These are phyloP conservation scores for Amblyjoppa proteus DNA, from an alignment of 2,888 invertebrate species.

Conservation along the genomic window DNA sequence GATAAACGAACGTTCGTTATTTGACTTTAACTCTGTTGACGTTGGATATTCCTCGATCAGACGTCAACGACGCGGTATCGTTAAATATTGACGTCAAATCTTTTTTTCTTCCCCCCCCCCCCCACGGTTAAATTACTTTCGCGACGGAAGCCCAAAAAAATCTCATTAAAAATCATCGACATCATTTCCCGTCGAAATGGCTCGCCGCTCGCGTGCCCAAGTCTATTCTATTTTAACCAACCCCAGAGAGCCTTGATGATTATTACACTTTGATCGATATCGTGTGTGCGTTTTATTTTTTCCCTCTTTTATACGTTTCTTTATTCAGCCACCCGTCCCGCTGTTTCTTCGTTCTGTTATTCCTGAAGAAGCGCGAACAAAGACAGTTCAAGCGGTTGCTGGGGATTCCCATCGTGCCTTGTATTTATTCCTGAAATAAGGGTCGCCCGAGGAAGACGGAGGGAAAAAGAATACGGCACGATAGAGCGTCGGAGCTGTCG, in stretches of 20 bases:
- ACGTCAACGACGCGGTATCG: neutral
- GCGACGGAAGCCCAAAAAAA: neutral
- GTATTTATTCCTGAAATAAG: slow-evolving; percentile 35
- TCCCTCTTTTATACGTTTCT: neutral
- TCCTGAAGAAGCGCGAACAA: neutral
- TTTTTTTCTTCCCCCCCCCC: neutral
- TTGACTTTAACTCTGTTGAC: slow-evolving; percentile 44
- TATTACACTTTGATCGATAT: slow-evolving; percentile 45
- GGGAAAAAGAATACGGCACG: slow-evolving; percentile 9
- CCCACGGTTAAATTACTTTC: neutral
- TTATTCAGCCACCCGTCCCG: neutral
- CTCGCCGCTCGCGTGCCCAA: slow-evolving; percentile 8
- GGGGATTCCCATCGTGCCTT: neutral
- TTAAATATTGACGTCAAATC: neutral
- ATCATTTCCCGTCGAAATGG: neutral
- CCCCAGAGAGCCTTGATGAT: slow-evolving; percentile 3
- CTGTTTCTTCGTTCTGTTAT: slow-evolving; percentile 12
- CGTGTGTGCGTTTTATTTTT: slow-evolving; percentile 7
- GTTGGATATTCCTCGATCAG: slow-evolving; percentile 12
- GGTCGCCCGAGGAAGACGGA: neutral
- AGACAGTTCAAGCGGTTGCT: neutral
- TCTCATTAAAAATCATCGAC: slow-evolving; percentile 29
- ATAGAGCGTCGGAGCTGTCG: slow-evolving; percentile 14
- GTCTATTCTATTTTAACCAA: slow-evolving; percentile 5
- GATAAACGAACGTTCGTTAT: slow-evolving; percentile 56